These are phyloP conservation scores for Acrobasis consociella DNA, from an alignment of 2,888 invertebrate genomes.

Conservation along the genomic window DNA sequence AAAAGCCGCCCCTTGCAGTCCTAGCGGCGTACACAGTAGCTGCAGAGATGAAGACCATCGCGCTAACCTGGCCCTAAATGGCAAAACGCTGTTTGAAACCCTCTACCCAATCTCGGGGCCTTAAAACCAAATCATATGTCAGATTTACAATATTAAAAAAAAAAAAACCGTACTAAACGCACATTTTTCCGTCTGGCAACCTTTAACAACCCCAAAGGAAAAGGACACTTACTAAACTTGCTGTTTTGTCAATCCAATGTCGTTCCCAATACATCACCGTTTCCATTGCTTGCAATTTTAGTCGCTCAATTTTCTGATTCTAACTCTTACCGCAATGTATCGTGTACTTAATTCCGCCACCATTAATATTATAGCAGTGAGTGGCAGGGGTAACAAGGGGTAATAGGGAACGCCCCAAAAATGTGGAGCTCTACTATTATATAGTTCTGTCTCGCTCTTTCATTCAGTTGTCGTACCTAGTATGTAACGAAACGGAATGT, in stretches of 20 bases:
- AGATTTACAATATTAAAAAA: neutral
- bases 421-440: conserved; percentile 42
- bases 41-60: no score
- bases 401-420: conserved; percentile 63
- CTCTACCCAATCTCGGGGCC: no score
- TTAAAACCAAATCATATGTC: no score
- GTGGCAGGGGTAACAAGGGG: conserved; percentile 42
- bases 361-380: conserved; percentile 25
- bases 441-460: conserved; percentile 65
- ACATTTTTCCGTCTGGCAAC: neutral
- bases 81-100: no score
- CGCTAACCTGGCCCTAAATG: no score
- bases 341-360: conserved; percentile 14
- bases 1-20: no score
- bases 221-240: neutral
- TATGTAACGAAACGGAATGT: conserved; percentile 46
- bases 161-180: no score
- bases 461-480: conserved; percentile 45
- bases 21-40: no score
- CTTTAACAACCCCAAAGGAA: neutral
- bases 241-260: neutral
- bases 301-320: neutral
- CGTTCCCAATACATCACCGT: no score
- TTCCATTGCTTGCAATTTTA: neutral
- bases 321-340: conserved; percentile 24